Evolutionary conservation across 2,888 invertebrate species (phyloP).

Genomic region (Celastrina argiolus): DNA sequence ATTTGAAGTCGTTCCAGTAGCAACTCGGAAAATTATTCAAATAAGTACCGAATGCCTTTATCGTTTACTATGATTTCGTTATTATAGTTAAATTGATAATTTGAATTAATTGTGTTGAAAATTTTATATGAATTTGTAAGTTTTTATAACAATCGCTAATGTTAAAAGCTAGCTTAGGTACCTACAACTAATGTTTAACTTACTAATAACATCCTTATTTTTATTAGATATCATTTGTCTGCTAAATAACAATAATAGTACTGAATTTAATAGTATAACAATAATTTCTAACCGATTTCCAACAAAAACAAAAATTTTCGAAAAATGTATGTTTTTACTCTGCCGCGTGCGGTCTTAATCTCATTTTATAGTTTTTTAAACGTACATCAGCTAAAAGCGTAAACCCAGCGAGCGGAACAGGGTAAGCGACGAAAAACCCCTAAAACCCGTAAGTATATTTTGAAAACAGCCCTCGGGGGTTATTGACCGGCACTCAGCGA

Average conservation of each 20-base stretch:
- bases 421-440: constrained; percentile 34
- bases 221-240: no score
- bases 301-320: not conserved
- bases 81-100: not conserved
- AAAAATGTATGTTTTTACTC: no score
- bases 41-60: not conserved
- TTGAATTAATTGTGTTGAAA: not conserved
- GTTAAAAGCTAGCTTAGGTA: no score
- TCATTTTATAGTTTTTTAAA: not conserved
- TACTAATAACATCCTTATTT: no score
- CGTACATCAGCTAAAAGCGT: constrained; percentile 14
- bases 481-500: constrained; percentile 54
- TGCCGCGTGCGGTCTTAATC: not conserved
- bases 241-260: no score
- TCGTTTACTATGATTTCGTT: not conserved
- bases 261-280: not conserved
- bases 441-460: constrained; percentile 48
- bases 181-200: no score
- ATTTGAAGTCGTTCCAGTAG: not conserved
- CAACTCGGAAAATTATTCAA: not conserved
- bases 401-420: constrained; percentile 24
- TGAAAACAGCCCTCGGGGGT: constrained; percentile 47
- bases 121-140: not conserved
- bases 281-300: not conserved
- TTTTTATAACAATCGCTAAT: not conserved